phyloP scores from a whole-genome alignment of 1,140 invertebrate species.

The Pseudomyrmex concolor region DNA sequence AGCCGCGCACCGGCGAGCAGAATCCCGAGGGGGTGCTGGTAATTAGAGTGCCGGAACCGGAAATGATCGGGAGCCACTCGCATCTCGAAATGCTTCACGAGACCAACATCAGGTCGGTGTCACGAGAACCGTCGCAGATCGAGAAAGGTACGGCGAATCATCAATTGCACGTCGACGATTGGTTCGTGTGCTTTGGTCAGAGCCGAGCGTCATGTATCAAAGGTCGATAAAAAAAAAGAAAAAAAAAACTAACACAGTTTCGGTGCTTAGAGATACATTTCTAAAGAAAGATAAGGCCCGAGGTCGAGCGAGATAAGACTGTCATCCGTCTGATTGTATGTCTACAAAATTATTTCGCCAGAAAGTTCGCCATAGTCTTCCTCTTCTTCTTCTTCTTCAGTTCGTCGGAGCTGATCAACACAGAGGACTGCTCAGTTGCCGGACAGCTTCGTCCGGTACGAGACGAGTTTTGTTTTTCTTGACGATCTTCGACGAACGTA shows the following conservation, averaged over 20 bases:
- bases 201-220: neutral
- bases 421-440: slow-evolving; percentile 68
- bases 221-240: no score
- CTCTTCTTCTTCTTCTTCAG: neutral
- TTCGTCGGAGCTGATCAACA: slow-evolving; percentile 40
- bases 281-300: no score
- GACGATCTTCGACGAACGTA: neutral
- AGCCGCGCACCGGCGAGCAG: slow-evolving; percentile 66
- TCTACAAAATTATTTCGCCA: no score
- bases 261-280: no score
- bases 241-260: no score
- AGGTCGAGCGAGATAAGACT: no score
- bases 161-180: slow-evolving; percentile 32
- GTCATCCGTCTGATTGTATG: no score
- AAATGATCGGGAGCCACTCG: slow-evolving; percentile 80
- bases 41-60: slow-evolving; percentile 82
- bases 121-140: slow-evolving; percentile 82
- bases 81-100: slow-evolving; percentile 81
- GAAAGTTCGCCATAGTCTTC: no score
- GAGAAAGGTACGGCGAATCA: slow-evolving; percentile 80
- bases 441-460: slow-evolving; percentile 10
- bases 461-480: slow-evolving; percentile 18
- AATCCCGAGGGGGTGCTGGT: slow-evolving; percentile 78
- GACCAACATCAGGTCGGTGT: slow-evolving; percentile 79
- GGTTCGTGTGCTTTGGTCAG: neutral